Evolutionary conservation across 2,113 vertebrate species (phyloP).

Genomic region (Nothocercus julius): DNA sequence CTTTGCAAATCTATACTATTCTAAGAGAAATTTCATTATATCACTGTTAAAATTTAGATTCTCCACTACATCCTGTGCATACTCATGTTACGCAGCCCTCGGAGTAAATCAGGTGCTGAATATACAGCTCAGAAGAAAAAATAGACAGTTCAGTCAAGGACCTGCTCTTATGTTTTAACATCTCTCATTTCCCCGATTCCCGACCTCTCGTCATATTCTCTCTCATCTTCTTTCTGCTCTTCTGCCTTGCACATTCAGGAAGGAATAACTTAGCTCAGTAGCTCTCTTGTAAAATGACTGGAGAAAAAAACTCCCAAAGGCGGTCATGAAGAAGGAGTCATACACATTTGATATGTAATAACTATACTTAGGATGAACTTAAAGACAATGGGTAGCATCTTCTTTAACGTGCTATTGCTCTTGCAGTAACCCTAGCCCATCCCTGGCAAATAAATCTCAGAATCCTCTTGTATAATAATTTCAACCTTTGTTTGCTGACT

Average conservation of each 20-base stretch:
- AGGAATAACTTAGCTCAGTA: conserved; percentile 51
- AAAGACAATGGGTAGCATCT: conserved; percentile 29
- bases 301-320: conserved; percentile 9
- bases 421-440: neutral
- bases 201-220: conserved; percentile 3
- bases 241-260: conserved; percentile 9
- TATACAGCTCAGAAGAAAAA: neutral
- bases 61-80: neutral
- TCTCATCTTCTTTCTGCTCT: neutral
- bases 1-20: accelerated
- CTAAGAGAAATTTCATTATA: neutral
- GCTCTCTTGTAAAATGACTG: neutral
- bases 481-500: neutral
- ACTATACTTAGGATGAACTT: conserved; percentile 33
- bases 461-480: neutral
- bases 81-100: accelerated
- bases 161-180: neutral
- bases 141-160: neutral
- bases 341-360: conserved; percentile 1
- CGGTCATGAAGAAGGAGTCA: conserved; percentile 13
- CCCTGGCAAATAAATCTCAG: neutral
- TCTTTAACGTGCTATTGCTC: conserved; percentile 12
- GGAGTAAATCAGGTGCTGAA: conserved; percentile 2
- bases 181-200: neutral
- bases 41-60: neutral